Evolutionary conservation across 2,113 vertebrate species (phyloP).

Genomic region (Hippoglossus stenolepis): DNA sequence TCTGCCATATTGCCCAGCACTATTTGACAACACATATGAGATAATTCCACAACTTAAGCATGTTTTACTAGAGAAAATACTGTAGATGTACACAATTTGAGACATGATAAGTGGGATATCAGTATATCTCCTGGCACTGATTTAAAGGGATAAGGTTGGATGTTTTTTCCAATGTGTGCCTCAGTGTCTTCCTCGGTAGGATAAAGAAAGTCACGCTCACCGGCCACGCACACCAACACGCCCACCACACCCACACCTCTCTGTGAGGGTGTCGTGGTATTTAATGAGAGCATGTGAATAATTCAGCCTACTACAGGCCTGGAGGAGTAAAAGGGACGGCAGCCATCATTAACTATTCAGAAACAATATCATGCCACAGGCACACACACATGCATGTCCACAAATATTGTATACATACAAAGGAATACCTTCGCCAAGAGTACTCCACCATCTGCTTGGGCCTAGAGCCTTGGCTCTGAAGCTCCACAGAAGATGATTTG

Average conservation of each 20-base stretch:
- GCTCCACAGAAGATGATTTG: constrained; percentile 2
- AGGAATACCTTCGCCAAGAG: constrained; percentile 46
- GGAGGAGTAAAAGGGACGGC: constrained; percentile 53
- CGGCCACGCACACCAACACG: constrained; percentile 31
- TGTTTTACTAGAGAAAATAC: background rate
- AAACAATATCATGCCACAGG: constrained; percentile 58
- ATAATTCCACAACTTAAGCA: background rate
- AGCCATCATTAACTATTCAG: constrained; percentile 75
- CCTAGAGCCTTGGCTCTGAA: constrained; percentile 39
- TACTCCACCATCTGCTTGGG: constrained; percentile 63
- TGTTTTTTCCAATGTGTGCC: constrained; percentile 25
- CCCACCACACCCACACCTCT: constrained; percentile 16
- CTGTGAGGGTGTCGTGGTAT: constrained; percentile 58
- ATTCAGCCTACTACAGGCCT: constrained; percentile 70
- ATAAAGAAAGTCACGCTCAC: constrained; percentile 27
- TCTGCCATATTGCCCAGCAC: no score
- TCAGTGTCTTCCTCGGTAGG: constrained; percentile 47
- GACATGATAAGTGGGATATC: constrained; percentile 22
- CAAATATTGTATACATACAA: constrained; percentile 41
- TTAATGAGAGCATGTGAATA: constrained; percentile 77
- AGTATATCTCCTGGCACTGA: constrained; percentile 25
- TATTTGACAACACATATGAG: background rate
- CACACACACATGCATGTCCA: constrained; percentile 41
- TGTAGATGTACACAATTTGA: background rate
- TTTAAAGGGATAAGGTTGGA: background rate